Evolutionary conservation across 2,113 vertebrate species (phyloP).

Genomic region (Callopanchax toddi): DNA sequence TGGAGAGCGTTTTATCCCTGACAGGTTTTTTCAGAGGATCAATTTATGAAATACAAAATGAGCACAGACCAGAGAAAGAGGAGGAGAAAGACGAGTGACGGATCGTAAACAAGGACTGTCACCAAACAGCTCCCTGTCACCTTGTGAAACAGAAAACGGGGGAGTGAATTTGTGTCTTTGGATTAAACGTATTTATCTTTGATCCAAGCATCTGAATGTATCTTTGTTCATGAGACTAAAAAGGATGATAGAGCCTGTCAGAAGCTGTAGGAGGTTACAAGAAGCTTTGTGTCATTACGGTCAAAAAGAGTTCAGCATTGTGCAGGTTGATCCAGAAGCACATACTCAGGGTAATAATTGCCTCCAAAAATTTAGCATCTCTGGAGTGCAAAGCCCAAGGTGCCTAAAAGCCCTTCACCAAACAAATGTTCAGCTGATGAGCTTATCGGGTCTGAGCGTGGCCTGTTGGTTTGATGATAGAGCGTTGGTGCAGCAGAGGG

Average conservation of each 20-base stretch:
- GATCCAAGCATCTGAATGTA: constrained; percentile 22
- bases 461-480: constrained; percentile 50
- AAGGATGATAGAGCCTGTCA: constrained; percentile 38
- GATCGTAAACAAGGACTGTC: constrained; percentile 62
- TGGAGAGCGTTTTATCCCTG: constrained; percentile 49
- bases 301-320: constrained; percentile 76
- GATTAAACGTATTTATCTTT: constrained; percentile 7
- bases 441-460: constrained; percentile 59
- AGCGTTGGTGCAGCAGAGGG: constrained; percentile 47
- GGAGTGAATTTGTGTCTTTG: constrained; percentile 32
- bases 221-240: constrained; percentile 40
- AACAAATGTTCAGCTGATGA: constrained; percentile 49
- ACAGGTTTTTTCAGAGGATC: constrained; percentile 46
- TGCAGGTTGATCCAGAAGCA: constrained; percentile 52
- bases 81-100: constrained; percentile 37
- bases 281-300: constrained; percentile 67
- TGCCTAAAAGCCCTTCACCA: constrained; percentile 31
- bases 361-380: constrained; percentile 52
- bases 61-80: constrained; percentile 22
- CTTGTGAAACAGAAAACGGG: constrained; percentile 49
- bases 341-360: constrained; percentile 32
- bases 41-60: constrained; percentile 37
- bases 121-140: constrained; percentile 70
- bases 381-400: constrained; percentile 11
- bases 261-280: constrained; percentile 48